Percentiles rank a stretch among this genome's conserved stretches.
Evolutionary conservation across 23 tunicate species (phyloP).

Genomic region (Oikopleura albicans): DNA sequence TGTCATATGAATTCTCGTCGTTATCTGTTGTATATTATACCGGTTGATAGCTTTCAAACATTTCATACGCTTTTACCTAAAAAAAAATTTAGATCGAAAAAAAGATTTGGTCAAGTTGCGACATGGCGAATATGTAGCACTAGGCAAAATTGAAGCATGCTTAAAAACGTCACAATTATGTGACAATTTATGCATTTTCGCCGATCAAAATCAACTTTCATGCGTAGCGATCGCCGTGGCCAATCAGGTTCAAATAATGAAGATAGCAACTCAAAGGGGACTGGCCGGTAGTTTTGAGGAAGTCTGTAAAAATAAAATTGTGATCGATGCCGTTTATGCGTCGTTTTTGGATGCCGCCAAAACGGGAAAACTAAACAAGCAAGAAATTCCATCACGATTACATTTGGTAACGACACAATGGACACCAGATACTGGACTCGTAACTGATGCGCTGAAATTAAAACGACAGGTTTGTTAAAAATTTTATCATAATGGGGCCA

Average conservation of each 20-base stretch:
- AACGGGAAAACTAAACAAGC: slow-evolving; percentile 37
- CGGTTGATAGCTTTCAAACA: too few relatives aligned
- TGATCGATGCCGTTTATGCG: not conserved
- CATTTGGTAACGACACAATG: slow-evolving; percentile 46
- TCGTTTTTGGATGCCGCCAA: slow-evolving; percentile 25
- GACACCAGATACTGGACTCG: slow-evolving; percentile 70
- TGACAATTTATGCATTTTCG: slow-evolving; percentile 63
- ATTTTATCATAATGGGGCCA: slow-evolving; percentile 28
- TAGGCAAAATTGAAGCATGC: slow-evolving; percentile 72
- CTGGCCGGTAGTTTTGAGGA: not conserved
- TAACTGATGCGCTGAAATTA: slow-evolving; percentile 63
- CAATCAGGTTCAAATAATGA: not conserved
- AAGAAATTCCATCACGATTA: slow-evolving; percentile 64
- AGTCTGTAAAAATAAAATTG: not conserved
- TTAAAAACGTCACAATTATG: slow-evolving; percentile 43
- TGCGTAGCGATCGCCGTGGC: not conserved
- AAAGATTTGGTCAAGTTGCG: slow-evolving; percentile 68
- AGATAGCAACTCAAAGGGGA: not conserved
- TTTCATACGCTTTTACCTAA: not conserved
- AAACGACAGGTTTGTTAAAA: slow-evolving; percentile 46
- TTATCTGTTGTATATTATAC: too few relatives aligned
- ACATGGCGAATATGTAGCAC: slow-evolving; percentile 73
- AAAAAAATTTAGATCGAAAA: slow-evolving; percentile 26
- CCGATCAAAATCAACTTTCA: slow-evolving; percentile 16
- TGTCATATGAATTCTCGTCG: too few relatives aligned